Percentiles rank a stretch among this genome's conserved stretches.
Conservation (phyloP, 1,140 invertebrate genomes). For the Dinoponera quadriceps region DNA sequence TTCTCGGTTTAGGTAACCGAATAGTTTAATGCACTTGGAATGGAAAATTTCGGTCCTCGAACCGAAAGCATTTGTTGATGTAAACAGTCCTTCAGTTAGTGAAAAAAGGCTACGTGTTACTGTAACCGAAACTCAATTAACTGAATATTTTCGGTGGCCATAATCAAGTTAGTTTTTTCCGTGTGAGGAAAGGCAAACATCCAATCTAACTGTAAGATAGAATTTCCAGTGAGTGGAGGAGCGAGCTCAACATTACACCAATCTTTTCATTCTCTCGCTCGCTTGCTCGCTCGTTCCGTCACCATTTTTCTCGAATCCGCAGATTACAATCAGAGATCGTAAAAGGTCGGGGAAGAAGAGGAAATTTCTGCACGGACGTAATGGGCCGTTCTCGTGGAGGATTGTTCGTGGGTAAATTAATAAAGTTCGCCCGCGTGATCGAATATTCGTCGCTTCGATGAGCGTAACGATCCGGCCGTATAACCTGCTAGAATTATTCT, state of each 20-base stretch:
- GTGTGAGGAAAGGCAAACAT: constrained; percentile 60
- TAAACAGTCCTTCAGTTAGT: too few relatives aligned
- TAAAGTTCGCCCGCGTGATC: constrained; percentile 43
- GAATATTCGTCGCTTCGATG: constrained; percentile 25
- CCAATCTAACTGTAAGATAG: constrained; percentile 65
- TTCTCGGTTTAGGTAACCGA: too few relatives aligned
- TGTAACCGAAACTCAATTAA: too few relatives aligned
- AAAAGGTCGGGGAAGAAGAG: constrained; percentile 50
- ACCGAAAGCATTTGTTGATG: too few relatives aligned
- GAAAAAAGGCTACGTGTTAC: too few relatives aligned
- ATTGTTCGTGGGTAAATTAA: constrained; percentile 30
- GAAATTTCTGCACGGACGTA: constrained; percentile 58
- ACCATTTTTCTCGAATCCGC: neutral
- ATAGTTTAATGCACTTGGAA: too few relatives aligned
- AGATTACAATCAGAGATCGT: constrained; percentile 52
- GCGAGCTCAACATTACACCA: constrained; percentile 13
- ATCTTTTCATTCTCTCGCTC: neutral
- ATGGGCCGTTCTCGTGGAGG: constrained; percentile 32
- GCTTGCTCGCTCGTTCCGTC: neutral
- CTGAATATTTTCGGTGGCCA: too few relatives aligned
- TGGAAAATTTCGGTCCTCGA: too few relatives aligned
- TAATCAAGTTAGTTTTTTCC: too few relatives aligned
- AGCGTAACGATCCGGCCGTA: neutral
- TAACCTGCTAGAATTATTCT: constrained; percentile 1
- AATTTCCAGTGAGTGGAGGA: constrained; percentile 48